phyloP scores from a whole-genome alignment of 1,140 invertebrate species.

The Dinoponera quadriceps region DNA sequence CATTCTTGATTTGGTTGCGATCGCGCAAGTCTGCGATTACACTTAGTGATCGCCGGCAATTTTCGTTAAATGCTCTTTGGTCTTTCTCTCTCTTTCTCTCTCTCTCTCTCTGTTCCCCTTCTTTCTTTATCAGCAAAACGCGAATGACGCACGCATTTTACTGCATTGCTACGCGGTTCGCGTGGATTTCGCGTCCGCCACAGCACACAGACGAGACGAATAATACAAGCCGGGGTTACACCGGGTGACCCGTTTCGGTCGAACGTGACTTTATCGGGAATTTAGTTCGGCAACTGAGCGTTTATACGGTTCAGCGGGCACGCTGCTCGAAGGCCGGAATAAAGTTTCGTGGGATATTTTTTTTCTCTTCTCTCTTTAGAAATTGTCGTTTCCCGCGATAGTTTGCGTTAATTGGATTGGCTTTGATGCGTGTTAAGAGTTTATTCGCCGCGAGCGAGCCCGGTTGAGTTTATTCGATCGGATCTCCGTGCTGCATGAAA shows the following conservation, averaged over 20 bases:
- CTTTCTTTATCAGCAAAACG: no score
- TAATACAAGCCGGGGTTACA: slow-evolving; percentile 44
- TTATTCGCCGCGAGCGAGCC: slow-evolving; percentile 44
- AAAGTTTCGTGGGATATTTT: slow-evolving; percentile 55
- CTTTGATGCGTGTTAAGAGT: slow-evolving; percentile 58
- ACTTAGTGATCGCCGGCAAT: no score
- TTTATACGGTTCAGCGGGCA: slow-evolving; percentile 53
- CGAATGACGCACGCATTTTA: neutral
- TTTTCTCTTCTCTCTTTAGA: slow-evolving; percentile 40
- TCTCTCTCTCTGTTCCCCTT: no score
- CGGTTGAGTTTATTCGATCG: slow-evolving; percentile 35
- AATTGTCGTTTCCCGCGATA: slow-evolving; percentile 57
- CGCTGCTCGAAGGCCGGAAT: slow-evolving; percentile 48
- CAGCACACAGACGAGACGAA: slow-evolving; percentile 19
- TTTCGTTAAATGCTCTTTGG: no score
- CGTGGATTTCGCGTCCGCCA: slow-evolving; percentile 14
- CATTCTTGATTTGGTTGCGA: no score
- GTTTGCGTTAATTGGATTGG: slow-evolving; percentile 59
- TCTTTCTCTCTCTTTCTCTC: no score
- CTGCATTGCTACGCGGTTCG: neutral
- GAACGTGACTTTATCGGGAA: slow-evolving; percentile 61
- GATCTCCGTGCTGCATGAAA: slow-evolving; percentile 16
- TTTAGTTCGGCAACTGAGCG: slow-evolving; percentile 57
- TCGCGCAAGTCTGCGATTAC: no score
- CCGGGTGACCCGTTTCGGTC: slow-evolving; percentile 49